phyloP scores from a whole-genome alignment of 2,797 vertebrate genomes.

The Sternotherus odoratus region DNA sequence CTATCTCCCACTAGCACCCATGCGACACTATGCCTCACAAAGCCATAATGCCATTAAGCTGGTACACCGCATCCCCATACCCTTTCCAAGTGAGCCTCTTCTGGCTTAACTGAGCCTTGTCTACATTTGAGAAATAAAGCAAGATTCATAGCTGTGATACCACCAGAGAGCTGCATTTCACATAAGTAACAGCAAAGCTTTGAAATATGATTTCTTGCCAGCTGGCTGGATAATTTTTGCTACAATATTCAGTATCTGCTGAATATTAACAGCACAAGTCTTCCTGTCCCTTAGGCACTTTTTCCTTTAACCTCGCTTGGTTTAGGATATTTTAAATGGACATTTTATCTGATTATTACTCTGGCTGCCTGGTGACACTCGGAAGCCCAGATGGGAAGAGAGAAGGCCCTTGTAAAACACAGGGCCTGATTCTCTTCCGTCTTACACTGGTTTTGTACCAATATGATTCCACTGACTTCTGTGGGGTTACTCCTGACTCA shows the following conservation, averaged over 20 bases:
- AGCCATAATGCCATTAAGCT: neutral
- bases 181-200: neutral
- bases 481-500: neutral
- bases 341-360: neutral
- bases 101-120: neutral
- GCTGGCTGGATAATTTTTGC: neutral
- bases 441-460: neutral
- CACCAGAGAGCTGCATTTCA: neutral
- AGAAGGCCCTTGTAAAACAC: neutral
- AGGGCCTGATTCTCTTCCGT: neutral
- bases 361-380: neutral
- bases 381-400: neutral
- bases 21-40: neutral
- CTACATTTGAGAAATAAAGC: neutral
- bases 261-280: neutral
- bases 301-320: neutral
- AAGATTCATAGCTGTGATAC: neutral
- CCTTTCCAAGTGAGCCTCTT: neutral
- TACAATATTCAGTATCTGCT: neutral
- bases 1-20: neutral
- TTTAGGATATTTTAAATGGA: neutral
- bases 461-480: neutral
- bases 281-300: rapidly evolving
- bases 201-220: neutral
- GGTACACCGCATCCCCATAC: neutral